phyloP scores from a whole-genome alignment of 2,797 vertebrate species.

The Xenopus petersii region DNA sequence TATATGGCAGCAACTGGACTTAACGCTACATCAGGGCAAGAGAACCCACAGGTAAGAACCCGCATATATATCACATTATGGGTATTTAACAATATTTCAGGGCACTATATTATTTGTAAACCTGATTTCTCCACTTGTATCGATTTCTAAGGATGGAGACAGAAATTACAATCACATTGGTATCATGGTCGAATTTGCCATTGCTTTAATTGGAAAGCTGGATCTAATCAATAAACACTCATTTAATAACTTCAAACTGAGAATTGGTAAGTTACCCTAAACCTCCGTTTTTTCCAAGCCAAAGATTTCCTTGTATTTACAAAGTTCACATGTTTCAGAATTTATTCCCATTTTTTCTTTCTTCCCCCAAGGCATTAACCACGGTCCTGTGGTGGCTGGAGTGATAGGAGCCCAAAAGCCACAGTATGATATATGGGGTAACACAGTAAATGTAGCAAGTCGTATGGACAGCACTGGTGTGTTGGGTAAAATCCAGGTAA shows the following conservation, averaged over 20 bases:
- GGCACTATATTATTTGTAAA: neutral
- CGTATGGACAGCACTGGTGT: constrained; percentile 88
- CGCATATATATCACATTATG: neutral
- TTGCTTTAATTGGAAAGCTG: constrained; percentile 77
- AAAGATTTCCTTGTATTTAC: neutral
- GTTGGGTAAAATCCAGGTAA: constrained; percentile 82
- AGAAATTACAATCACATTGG: constrained; percentile 73
- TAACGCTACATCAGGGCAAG: constrained; percentile 60
- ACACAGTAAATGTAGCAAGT: constrained; percentile 87
- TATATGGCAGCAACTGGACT: constrained; percentile 88
- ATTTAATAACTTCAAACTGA: constrained; percentile 85
- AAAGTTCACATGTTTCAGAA: too few relatives aligned
- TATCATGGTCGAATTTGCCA: constrained; percentile 83
- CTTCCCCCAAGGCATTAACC: constrained; percentile 73
- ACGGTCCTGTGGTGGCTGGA: constrained; percentile 84
- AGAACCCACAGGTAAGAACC: constrained; percentile 68
- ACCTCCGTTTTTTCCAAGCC: neutral
- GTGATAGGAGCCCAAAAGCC: constrained; percentile 88
- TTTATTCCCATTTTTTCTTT: neutral
- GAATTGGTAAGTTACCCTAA: constrained; percentile 74
- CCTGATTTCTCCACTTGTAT: neutral
- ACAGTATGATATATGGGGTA: constrained; percentile 91
- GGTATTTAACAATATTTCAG: neutral
- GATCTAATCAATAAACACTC: constrained; percentile 84
- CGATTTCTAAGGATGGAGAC: constrained; percentile 66